Conservation (phyloP, 2,888 invertebrate species). For the Heliconius ismenius region DNA sequence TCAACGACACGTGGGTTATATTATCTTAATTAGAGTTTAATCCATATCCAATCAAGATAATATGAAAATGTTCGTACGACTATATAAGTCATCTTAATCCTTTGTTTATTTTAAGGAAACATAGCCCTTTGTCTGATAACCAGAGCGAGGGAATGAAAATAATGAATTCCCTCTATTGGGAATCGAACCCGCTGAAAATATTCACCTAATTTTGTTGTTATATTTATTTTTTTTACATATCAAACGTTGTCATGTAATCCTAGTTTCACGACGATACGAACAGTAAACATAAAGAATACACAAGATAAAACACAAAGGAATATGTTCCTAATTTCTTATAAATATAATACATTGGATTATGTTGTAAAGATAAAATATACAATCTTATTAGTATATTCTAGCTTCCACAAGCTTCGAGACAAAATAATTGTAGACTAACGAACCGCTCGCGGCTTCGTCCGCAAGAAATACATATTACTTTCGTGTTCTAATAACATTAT, state of each 20-base stretch:
- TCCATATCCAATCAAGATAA: slow-evolving; percentile 8
- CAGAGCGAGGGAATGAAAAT: no score
- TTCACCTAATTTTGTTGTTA: background rate
- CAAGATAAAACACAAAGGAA: slow-evolving; percentile 15
- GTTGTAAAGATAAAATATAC: background rate
- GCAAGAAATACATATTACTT: no score
- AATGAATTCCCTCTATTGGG: no score
- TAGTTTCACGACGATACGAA: background rate
- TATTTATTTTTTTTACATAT: background rate
- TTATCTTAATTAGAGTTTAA: background rate
- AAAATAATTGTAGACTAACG: background rate
- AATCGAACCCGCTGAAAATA: no score
- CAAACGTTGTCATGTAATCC: background rate
- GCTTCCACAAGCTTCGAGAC: background rate
- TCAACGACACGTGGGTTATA: background rate
- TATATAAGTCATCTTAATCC: background rate
- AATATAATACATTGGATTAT: slow-evolving; percentile 1
- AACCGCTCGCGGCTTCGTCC: no score
- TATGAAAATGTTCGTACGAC: background rate
- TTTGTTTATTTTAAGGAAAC: background rate
- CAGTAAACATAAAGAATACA: background rate
- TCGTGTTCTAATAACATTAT: no score
- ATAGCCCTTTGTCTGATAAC: no score
- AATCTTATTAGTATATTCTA: background rate
- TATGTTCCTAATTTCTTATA: background rate